Conservation (phyloP, 2,113 vertebrate genomes). For the Hemibagrus wyckioides region DNA sequence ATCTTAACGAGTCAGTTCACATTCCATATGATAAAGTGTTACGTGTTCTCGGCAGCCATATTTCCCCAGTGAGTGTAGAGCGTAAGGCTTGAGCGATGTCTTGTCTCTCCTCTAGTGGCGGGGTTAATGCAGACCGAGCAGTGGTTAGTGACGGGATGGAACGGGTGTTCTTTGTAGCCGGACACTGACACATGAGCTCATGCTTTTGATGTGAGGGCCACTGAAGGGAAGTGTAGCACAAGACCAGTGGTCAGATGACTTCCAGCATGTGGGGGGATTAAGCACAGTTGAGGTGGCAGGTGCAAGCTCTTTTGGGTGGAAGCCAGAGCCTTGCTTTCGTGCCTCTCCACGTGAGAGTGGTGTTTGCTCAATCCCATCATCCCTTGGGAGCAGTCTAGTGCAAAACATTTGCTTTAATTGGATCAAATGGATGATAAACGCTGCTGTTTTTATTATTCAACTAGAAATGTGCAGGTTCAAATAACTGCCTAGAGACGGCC, state of each 20-base stretch:
- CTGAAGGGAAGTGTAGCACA: slow-evolving; percentile 68
- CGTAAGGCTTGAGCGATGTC: slow-evolving; percentile 7
- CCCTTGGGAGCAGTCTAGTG: slow-evolving; percentile 5
- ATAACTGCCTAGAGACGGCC: not conserved
- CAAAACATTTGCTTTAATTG: slow-evolving; percentile 25
- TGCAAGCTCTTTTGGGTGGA: slow-evolving; percentile 49
- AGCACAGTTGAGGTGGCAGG: slow-evolving; percentile 69
- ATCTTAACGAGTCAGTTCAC: not conserved
- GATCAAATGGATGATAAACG: slow-evolving; percentile 26
- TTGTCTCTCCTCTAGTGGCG: not conserved
- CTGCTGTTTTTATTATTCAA: slow-evolving; percentile 25
- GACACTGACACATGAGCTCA: slow-evolving; percentile 69
- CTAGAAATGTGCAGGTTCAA: not conserved
- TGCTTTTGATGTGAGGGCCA: slow-evolving; percentile 68
- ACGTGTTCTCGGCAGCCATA: not conserved
- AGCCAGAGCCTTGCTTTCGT: slow-evolving; percentile 25
- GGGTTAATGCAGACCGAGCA: slow-evolving; percentile 19
- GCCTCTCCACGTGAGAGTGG: slow-evolving; percentile 31
- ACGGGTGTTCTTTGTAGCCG: slow-evolving; percentile 67
- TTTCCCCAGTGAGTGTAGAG: not conserved
- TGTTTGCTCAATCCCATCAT: slow-evolving; percentile 35
- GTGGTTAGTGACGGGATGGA: slow-evolving; percentile 53
- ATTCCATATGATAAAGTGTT: not conserved
- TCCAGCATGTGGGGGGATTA: slow-evolving; percentile 74
- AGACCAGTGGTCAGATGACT: slow-evolving; percentile 72